A percentile compares a stretch with the other conserved stretches of the same genome.
Conservation (phyloP, 2,113 vertebrate species). For the Equus przewalskii region DNA sequence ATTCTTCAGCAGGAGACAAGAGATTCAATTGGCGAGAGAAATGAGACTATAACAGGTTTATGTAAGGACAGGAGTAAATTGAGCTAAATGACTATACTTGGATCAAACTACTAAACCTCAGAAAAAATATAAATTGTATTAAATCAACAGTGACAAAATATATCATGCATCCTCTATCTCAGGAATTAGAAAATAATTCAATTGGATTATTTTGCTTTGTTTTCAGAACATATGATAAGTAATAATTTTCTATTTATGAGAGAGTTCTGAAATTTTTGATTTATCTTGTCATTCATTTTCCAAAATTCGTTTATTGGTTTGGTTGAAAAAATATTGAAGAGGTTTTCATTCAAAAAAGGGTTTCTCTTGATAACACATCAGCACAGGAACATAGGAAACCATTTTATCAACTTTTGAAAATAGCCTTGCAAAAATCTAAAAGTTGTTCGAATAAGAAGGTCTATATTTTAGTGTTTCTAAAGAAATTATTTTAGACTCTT, state of each 20-base stretch:
- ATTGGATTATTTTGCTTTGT: conserved; percentile 61
- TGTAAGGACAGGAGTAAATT: conserved; percentile 75
- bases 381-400: not conserved
- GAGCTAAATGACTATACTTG: conserved; percentile 66
- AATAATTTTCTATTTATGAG: conserved; percentile 65
- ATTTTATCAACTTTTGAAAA: conserved; percentile 34
- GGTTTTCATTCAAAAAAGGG: not conserved
- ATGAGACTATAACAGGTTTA: conserved; percentile 56
- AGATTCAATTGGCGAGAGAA: conserved; percentile 63
- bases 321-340: conserved; percentile 11
- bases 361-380: conserved; percentile 10
- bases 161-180: conserved; percentile 53
- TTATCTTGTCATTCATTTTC: conserved; percentile 29
- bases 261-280: conserved; percentile 25
- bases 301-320: conserved; percentile 51
- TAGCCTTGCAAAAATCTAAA: not conserved
- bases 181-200: conserved; percentile 49
- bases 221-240: conserved; percentile 61
- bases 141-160: conserved; percentile 64
- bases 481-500: not conserved
- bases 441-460: not conserved
- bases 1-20: conserved; percentile 73
- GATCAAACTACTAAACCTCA: conserved; percentile 71
- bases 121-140: conserved; percentile 53
- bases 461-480: not conserved